Base-by-base conservation (phyloP, 2,113 vertebrate genomes). In the Archilochus colubris region DNA sequence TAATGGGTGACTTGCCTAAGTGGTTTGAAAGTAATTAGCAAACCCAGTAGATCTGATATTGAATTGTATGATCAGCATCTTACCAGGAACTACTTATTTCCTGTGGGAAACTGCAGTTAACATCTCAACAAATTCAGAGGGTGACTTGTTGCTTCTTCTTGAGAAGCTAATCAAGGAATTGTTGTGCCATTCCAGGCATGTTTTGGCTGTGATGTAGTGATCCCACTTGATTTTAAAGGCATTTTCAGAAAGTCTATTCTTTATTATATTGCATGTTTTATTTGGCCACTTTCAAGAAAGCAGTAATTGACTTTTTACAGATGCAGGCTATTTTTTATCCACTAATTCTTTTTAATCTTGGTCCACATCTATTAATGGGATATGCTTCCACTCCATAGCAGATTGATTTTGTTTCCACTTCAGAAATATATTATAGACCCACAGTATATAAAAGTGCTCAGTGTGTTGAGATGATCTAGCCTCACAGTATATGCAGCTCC, bases 391-490 rank as follows among this genome's bases (percentile, higher is more conserved):
- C 83, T 86, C 78, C 43, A 93, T 82, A 96, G 94, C 68, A 88
- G 82, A 93, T 97, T 87, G 81, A 94, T 94, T 97, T 88, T 96
- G 85, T 95, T 86, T 97, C 91, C 79, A 33, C 54, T 94, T 97
- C 67, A 93, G 82, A 95, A 96, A 96, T 95, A 61, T 69, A 82
- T 95, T 96, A 72, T 48, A 74, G 44, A 74, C 70, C 92, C 59
- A 88, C 59, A 88, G 88, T 94, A 75, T 96, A 96, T 96, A 87
- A 91, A 93, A 96, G 79, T 80, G n/a, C 23, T 95, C 62, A 46
- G 61, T 55, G 38, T 91, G 72, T 74, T 80, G 86, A 94, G 91
- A 86, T 96, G 81, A 92, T 91, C 91, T 89, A 44, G 68, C 70
- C 85, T 86, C 21, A 44, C 6, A 5, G 25, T 95, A 50, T 91